Percentiles rank a stretch among this genome's conserved stretches.
phyloP scores from a whole-genome alignment of 1,140 invertebrate species.

The Apis mellifera region DNA sequence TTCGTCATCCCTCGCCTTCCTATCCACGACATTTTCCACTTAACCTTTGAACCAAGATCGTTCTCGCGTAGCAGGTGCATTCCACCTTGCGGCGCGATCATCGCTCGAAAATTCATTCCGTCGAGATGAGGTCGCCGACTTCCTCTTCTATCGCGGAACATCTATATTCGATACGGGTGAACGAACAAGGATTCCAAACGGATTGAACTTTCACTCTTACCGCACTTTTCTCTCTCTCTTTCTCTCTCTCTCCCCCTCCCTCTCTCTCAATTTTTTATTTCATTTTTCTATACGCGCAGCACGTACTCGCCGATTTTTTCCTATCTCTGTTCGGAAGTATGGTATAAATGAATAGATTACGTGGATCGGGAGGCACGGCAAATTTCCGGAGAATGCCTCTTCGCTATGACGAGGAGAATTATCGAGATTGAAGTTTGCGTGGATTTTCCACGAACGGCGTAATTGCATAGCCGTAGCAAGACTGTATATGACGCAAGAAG shows the following conservation, averaged over 20 bases:
- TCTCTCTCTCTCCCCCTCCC: not conserved
- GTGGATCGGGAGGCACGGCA: slow-evolving; percentile 7
- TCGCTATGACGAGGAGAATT: not conserved
- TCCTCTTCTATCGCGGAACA: slow-evolving; percentile 24
- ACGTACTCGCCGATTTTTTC: not conserved
- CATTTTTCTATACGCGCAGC: too few species aligned
- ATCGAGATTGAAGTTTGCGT: slow-evolving; percentile 27
- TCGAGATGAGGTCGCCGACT: slow-evolving; percentile 37
- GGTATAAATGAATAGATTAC: not conserved
- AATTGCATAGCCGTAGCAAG: too few species aligned
- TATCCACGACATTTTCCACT: slow-evolving; percentile 69
- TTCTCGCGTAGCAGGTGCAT: slow-evolving; percentile 62
- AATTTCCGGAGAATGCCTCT: slow-evolving; percentile 13
- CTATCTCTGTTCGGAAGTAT: not conserved
- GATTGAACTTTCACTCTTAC: slow-evolving; percentile 3
- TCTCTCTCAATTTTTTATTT: not conserved
- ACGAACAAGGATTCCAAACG: slow-evolving; percentile 16
- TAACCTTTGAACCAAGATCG: slow-evolving; percentile 67
- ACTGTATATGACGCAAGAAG: too few species aligned
- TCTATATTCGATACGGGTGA: slow-evolving; percentile 57
- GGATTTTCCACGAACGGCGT: too few species aligned
- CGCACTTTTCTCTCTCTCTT: too few species aligned
- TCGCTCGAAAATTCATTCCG: slow-evolving; percentile 54
- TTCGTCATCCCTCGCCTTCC: slow-evolving; percentile 28
- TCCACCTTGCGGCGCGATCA: slow-evolving; percentile 54